Evolutionary conservation across 2,113 vertebrate genomes (phyloP), one percentile per base, ranked within the genome.

Genomic region (Xiphophorus couchianus): DNA sequence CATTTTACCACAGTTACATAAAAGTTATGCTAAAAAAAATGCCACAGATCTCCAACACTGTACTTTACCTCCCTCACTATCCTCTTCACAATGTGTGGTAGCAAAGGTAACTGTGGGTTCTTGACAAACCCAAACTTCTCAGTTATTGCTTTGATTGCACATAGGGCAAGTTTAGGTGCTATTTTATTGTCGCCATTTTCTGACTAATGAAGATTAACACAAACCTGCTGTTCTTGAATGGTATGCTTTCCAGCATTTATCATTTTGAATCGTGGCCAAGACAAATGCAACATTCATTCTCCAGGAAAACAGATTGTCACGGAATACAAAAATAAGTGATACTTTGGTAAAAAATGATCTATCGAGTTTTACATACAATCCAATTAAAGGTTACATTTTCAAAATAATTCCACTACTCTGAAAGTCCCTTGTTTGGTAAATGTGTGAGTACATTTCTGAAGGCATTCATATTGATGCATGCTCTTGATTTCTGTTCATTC

Each of bases 401-500:
- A 54, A 54, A 7, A 54, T n/a, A 22, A 54, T 22, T 22, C 8
- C 9, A 54, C 51, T 54, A 25, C 19, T 2, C 22, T 54, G 3
- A 54, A 54, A 19, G 51, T 54, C 44, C 15, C 44, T 17, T 4
- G 1, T 19, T 17, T 48, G 14, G 14, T 19, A 15, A 19, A 48
- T 42, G 44, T 48, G 44, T 48, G 44, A 19, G 4, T 48, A 58
- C 7, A 58, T 17, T 58, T 25, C 8, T 19, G 8, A 11, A 58
- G 3, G 25, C 25, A n/a, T 58, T 58, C 7, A 25, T n/a, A n/a
- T n/a, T 9, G 22, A 58, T 1, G 25, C 19, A n/a, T n/a, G 51
- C 22, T 78, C 12, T 65, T 60, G 74, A 5, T 75, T 3, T 78
- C 44, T 22, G 25, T 25, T 74, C 11, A n/a, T 71, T 87, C 12